These are phyloP conservation scores for Scaptomyza tumidula DNA, from an alignment of 2,888 invertebrate genomes.

Conservation along the genomic window DNA sequence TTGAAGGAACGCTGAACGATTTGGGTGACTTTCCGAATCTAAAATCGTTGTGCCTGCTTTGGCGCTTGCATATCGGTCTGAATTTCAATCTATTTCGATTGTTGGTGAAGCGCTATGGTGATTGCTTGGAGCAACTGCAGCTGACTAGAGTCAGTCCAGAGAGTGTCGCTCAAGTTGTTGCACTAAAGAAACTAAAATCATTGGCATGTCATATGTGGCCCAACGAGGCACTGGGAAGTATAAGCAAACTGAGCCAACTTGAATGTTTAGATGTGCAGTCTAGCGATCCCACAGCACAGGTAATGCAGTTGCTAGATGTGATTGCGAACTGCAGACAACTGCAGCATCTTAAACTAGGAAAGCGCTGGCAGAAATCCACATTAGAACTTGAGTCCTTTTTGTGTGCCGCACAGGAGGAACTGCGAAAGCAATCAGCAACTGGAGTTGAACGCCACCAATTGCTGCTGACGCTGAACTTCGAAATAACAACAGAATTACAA, in stretches of 20 bases:
- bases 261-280: conserved; percentile 54
- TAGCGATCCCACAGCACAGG: background rate
- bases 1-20: conserved; percentile 40
- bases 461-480: conserved; percentile 31
- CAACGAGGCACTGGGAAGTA: conserved; percentile 12
- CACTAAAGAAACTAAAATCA: conserved; percentile 32
- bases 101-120: conserved; percentile 37
- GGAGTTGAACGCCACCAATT: conserved; percentile 19
- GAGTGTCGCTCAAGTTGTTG: conserved; percentile 42
- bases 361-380: conserved; percentile 38
- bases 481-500: conserved; percentile 15
- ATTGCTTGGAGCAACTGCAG: conserved; percentile 47
- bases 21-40: conserved; percentile 49
- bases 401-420: background rate
- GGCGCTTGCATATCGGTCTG: conserved; percentile 29
- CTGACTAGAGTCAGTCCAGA: conserved; percentile 32
- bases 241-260: conserved; percentile 36
- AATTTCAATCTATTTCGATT: conserved; percentile 38
- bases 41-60: conserved; percentile 48
- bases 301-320: conserved; percentile 36
- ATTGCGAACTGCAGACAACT: conserved; percentile 39
- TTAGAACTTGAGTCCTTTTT: conserved; percentile 29
- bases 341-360: conserved; percentile 50
- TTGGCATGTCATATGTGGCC: conserved; percentile 54
- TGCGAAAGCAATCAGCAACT: conserved; percentile 3